Conservation (phyloP, 2,113 vertebrate genomes). For the Protobothrops mucrosquamatus region DNA sequence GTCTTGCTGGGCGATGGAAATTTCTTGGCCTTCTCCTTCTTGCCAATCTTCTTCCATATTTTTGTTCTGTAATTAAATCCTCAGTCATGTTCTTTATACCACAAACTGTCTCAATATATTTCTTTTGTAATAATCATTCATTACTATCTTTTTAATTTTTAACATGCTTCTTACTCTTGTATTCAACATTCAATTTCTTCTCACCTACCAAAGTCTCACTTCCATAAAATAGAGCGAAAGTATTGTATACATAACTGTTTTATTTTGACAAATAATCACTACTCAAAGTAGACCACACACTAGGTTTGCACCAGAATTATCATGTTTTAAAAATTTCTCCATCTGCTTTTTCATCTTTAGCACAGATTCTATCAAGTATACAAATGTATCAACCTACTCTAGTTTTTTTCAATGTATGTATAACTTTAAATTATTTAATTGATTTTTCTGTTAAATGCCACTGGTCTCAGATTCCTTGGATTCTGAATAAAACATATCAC, state of each 20-base stretch:
- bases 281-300: neutral
- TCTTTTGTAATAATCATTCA: neutral
- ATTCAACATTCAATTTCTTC: neutral
- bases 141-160: neutral
- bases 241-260: neutral
- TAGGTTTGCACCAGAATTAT: neutral
- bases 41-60: neutral
- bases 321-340: neutral
- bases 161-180: neutral
- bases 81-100: neutral
- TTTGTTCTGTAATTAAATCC: neutral
- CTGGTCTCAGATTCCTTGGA: neutral
- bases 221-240: neutral
- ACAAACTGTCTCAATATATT: neutral
- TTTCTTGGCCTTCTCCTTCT: neutral
- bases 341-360: neutral
- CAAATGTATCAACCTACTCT: neutral
- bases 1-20: neutral
- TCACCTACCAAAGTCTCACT: neutral
- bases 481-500: neutral
- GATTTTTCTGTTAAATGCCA: neutral
- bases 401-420: neutral
- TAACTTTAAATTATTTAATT: neutral
- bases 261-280: neutral
- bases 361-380: neutral